Evolutionary conservation across 2,797 vertebrate species (phyloP), one percentile per base, ranked within the genome.

Genomic region (Fringilla coelebs): DNA sequence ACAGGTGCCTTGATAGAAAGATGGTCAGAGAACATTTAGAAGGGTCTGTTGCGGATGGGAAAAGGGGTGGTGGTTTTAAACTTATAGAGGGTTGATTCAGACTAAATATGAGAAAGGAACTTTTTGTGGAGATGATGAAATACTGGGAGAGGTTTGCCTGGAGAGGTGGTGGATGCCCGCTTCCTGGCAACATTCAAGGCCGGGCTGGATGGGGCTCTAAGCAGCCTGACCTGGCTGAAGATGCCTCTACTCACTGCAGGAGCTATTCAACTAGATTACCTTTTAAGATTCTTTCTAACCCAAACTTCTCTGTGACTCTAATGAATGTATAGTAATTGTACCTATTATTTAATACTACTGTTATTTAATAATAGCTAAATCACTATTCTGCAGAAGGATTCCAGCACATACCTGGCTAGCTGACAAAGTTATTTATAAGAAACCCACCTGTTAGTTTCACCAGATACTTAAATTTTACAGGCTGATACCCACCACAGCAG

Each of bases 131-230:
- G 6, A 7, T 68, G 8, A 18, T 51, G n/a, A 61, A 61, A n/a
- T 46, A 26, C 18, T 45, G n/a, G 41, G 17, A 22, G 17, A 61
- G 4, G 17, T 46, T 75, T 79, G 17, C 26, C 31, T 36, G n/a
- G 26, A 61, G 41, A 40, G 0, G 5, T 19, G 14, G 12, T n/a
- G 29, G n/a, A 13, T 40, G 11, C 18, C 17, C 0, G 3, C 8
- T n/a, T 11, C 17, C 19, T 66, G 88, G 17, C 46, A 65, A n/a
- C 7, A 14, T 29, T 61, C n/a, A 41, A n/a, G 36, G 41, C 1
- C n/a, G 26, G n/a, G 28, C 6, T 80, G 31, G 31, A 51, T 1
- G 2, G 13, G 26, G 8, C 14, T 75, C 19, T 61, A 29, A 36
- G 17, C 24, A 57, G 31, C 20, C 38, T 34, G 28, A 19, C 31